Conservation (phyloP, 2,888 invertebrate species). For the Dorcus parallelipipedus region DNA sequence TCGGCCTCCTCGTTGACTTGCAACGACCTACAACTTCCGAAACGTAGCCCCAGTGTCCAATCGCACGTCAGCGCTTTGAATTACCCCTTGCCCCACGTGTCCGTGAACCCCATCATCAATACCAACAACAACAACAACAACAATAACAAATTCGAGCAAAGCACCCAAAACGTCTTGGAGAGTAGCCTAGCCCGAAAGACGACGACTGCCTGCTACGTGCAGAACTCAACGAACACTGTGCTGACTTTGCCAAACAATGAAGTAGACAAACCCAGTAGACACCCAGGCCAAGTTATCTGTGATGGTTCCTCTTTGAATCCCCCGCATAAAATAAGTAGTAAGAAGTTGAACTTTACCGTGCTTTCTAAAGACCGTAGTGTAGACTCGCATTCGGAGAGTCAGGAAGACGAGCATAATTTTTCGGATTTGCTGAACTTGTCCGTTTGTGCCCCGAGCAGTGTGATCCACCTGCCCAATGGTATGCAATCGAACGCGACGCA, state of each 20-base stretch:
- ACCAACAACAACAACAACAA: constrained; percentile 9
- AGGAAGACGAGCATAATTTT: constrained; percentile 44
- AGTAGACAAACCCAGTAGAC: constrained; percentile 3
- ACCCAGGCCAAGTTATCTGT: constrained; percentile 31
- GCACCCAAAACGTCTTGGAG: constrained; percentile 18
- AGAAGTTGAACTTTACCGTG: constrained; percentile 24
- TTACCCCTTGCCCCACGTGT: constrained; percentile 23
- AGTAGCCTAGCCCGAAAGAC: constrained; percentile 3
- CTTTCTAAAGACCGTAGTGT: constrained; percentile 34
- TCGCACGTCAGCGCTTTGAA: constrained; percentile 28
- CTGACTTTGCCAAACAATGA: constrained; percentile 28
- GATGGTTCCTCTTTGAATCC: constrained; percentile 28
- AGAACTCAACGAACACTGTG: constrained; percentile 30
- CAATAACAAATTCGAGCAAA: constrained; percentile 18
- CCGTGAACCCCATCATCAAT: constrained; percentile 14
- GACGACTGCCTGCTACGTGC: constrained; percentile 21
- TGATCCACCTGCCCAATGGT: constrained; percentile 34
- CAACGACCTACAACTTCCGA: constrained; percentile 26
- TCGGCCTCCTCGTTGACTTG: constrained; percentile 50
- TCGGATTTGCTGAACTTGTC: constrained; percentile 45
- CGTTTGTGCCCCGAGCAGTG: constrained; percentile 41
- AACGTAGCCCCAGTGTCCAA: constrained; percentile 40
- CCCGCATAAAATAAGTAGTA: constrained; percentile 26
- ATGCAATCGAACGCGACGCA: constrained; percentile 33
- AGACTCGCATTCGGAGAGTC: constrained; percentile 42